These are phyloP conservation scores for Aporophyla nigra DNA, from an alignment of 2,888 invertebrate species.

Conservation along the genomic window DNA sequence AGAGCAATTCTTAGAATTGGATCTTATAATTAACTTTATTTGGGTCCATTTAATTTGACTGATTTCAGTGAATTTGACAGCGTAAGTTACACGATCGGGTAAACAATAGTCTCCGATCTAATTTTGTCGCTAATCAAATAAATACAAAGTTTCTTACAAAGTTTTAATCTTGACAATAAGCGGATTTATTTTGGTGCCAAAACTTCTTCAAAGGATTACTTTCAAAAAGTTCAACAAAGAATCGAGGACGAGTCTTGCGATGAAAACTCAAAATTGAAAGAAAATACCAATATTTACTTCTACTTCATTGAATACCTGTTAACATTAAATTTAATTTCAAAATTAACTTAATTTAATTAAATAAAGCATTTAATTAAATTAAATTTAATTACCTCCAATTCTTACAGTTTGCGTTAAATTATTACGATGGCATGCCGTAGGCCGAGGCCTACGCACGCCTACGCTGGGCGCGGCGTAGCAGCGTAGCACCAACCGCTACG, in stretches of 20 bases:
- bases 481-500: constrained; percentile 83
- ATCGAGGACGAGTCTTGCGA: neutral
- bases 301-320: neutral
- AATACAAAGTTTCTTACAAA: constrained; percentile 28
- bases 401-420: constrained; percentile 32
- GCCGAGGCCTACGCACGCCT: constrained; percentile 86
- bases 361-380: constrained; percentile 42
- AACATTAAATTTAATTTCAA: constrained; percentile 10
- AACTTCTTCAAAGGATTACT: constrained; percentile 34
- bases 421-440: constrained; percentile 73
- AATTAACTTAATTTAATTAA: neutral
- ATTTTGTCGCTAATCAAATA: constrained; percentile 43
- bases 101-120: constrained; percentile 29
- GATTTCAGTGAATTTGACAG: constrained; percentile 8
- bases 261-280: neutral
- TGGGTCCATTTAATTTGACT: constrained; percentile 30
- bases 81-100: constrained; percentile 28
- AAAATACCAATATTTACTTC: neutral
- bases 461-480: constrained; percentile 84
- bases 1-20: constrained; percentile 22
- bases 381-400: too few relatives aligned
- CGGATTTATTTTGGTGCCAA: constrained; percentile 28
- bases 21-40: constrained; percentile 24
- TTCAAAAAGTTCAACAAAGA: constrained; percentile 19
- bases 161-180: constrained; percentile 46